These are phyloP conservation scores for Panulirus ornatus DNA, from an alignment of 1,140 invertebrate species.

Conservation along the genomic window DNA sequence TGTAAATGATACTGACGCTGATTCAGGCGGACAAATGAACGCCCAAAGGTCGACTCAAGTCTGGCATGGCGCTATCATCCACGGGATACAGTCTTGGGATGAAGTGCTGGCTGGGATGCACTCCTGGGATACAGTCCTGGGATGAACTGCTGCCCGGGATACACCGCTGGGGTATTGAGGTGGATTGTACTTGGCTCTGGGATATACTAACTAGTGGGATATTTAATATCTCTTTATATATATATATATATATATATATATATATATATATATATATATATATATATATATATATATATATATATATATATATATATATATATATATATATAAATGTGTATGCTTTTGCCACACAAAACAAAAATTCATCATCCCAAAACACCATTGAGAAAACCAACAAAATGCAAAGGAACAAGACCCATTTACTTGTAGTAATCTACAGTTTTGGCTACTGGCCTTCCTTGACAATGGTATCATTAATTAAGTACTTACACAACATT, in stretches of 20 bases:
- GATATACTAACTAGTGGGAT: neutral
- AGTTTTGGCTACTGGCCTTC: too few relatives aligned
- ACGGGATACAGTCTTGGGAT: neutral
- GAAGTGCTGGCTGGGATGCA: neutral
- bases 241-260: conserved; percentile 14
- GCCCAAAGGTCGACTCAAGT: conserved; percentile 35
- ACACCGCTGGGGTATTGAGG: neutral
- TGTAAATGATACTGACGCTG: conserved; percentile 53
- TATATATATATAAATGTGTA: conserved; percentile 15
- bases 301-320: neutral
- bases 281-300: neutral
- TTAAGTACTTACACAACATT: too few relatives aligned
- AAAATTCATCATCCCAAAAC: too few relatives aligned
- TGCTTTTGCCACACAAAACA: too few relatives aligned
- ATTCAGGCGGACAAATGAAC: conserved; percentile 62
- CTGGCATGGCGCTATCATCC: conserved; percentile 9
- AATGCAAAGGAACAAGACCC: too few relatives aligned
- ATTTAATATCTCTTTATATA: neutral
- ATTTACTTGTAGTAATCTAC: too few relatives aligned
- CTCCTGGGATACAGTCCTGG: neutral
- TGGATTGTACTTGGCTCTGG: neutral
- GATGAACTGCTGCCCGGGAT: neutral
- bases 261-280: too few relatives aligned
- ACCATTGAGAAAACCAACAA: too few relatives aligned
- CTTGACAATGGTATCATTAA: too few relatives aligned